Percentiles rank a stretch among this genome's conserved stretches.
phyloP scores from a whole-genome alignment of 1,140 invertebrate genomes.

The Trigoniulus corallinus region DNA sequence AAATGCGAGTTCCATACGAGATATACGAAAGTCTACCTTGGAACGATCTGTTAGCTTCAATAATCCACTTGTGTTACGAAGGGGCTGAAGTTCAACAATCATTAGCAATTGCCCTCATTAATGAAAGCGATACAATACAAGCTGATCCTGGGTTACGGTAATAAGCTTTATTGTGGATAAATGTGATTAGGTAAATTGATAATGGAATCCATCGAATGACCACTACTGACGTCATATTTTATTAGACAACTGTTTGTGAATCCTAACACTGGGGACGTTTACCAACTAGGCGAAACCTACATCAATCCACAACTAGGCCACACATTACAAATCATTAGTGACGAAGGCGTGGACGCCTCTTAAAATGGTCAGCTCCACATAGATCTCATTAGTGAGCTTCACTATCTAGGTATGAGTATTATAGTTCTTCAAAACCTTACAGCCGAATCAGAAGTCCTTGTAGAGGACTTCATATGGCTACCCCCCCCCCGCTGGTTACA shows the following conservation, averaged over 20 bases:
- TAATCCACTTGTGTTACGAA: constrained; percentile 21
- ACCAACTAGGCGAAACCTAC: constrained; percentile 21
- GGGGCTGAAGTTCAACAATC: constrained; percentile 19
- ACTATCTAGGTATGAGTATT: neutral
- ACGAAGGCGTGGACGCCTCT: constrained; percentile 14
- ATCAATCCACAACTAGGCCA: constrained; percentile 20
- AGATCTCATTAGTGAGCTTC: constrained; percentile 12
- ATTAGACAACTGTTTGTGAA: neutral
- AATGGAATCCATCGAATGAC: neutral
- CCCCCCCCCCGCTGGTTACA: too few relatives aligned
- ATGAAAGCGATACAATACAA: neutral
- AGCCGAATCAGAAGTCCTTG: too few relatives aligned
- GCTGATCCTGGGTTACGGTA: neutral
- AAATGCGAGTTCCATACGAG: constrained; percentile 39
- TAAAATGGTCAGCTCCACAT: constrained; percentile 13
- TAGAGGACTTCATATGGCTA: too few relatives aligned
- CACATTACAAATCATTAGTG: constrained; percentile 22
- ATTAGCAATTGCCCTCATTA: constrained; percentile 12
- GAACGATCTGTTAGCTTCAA: constrained; percentile 23
- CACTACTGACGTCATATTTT: too few relatives aligned
- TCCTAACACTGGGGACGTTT: neutral
- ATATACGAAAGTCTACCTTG: constrained; percentile 23
- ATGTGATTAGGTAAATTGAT: neutral
- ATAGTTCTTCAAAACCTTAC: too few relatives aligned
- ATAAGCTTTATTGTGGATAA: neutral